phyloP scores from a whole-genome alignment of 1,140 invertebrate genomes.

The Pachypsylla venusta region DNA sequence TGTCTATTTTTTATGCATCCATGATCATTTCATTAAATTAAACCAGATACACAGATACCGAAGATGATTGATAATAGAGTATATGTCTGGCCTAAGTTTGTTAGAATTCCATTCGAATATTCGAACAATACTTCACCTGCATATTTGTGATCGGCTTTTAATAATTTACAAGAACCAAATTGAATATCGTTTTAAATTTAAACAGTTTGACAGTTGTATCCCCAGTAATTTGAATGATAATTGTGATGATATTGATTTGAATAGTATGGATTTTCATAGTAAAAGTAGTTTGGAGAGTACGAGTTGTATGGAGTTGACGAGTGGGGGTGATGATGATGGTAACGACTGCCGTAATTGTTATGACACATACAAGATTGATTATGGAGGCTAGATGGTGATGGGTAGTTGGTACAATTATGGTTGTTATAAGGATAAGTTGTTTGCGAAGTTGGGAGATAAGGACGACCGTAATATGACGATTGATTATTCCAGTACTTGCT shows the following conservation, averaged over 20 bases:
- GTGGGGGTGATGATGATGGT: neutral
- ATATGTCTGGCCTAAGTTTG: no score
- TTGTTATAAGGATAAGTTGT: neutral
- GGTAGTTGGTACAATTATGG: neutral
- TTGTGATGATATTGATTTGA: neutral
- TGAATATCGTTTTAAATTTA: no score
- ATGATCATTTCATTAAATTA: no score
- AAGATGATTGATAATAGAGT: no score
- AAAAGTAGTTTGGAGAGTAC: neutral
- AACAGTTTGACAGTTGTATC: constrained; percentile 7
- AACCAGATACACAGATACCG: no score
- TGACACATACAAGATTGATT: neutral
- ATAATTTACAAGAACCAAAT: no score
- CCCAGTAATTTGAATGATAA: constrained; percentile 2
- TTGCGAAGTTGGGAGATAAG: neutral
- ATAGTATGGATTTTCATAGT: constrained; percentile 6
- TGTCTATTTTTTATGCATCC: no score
- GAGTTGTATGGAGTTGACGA: neutral
- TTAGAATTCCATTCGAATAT: no score
- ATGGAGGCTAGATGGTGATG: neutral
- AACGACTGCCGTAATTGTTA: neutral
- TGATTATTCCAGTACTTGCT: constrained; percentile 3
- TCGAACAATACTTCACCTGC: no score
- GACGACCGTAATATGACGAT: neutral
- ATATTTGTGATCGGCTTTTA: no score